Evolutionary conservation across 2,888 invertebrate genomes (phyloP), one percentile per base, ranked within the genome.

Genomic region (Acanthosepion esculentum): DNA sequence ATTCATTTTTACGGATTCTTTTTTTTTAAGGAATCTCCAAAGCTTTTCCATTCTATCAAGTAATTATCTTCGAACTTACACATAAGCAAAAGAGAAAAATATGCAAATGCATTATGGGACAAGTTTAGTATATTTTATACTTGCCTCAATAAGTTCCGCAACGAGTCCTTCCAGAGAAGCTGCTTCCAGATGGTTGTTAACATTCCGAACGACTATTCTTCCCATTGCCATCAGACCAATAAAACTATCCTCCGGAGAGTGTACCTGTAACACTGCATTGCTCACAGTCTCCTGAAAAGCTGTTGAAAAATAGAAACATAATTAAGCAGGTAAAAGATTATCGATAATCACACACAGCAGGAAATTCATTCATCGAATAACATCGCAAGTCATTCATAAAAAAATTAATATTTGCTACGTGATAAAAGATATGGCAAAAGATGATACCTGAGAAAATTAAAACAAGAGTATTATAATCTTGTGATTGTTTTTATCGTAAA

Each of bases 111-210:
- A 2, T 41, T 41, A 41, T 41, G 41, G 41, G 41, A 41, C 41
- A 41, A 41, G 41, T 41, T 41, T 41, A 41, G 41, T 41, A 78
- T 12, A 78, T 4, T 78, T n/a, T 10, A n/a, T 53, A 55, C 94
- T 91, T 95, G 97, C 97, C 96, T 97, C 96, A 93, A 98, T 98
- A 93, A 98, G 97, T 95, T 98, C 97, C 93, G 98, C 97, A 94
- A 98, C 97, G 48, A 98, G 97, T 33, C 98, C 98, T 96, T 98
- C 98, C 15, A 98, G 97, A 8, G 98, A 98, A 4, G 97, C 97
- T 93, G 98, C 98, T 93, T 98, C 98, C 94, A 98, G 96, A 48
- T 97, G 96, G 91, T 97, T 97, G 91, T 97, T 97, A 59, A 96
- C 96, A 94, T 97, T 97, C 95, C 97, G 96, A 95, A 97, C 97